phyloP scores from a whole-genome alignment of 2,113 vertebrate genomes.

The Siniperca knerii region DNA sequence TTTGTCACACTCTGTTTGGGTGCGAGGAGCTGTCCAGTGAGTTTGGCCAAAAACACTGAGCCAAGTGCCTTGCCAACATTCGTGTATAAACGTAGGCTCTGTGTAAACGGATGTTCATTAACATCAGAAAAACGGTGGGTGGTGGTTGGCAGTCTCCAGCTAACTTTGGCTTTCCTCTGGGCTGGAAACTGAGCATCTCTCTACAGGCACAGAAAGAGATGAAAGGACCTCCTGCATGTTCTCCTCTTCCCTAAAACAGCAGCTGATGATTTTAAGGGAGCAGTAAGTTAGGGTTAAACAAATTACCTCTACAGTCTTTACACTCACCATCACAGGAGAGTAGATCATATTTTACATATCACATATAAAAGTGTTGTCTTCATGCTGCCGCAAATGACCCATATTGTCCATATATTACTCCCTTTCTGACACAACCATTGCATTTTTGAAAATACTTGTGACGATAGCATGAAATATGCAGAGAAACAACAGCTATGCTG shows the following conservation, averaged over 20 bases:
- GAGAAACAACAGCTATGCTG: no score
- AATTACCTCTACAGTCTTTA: not conserved
- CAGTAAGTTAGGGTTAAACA: not conserved
- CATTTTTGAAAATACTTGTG: no score
- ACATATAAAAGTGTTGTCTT: not conserved
- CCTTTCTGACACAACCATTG: no score
- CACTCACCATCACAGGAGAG: not conserved
- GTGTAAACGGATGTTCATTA: slow-evolving; percentile 37
- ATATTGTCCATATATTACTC: no score
- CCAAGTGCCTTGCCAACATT: slow-evolving; percentile 16
- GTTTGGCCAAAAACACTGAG: not conserved
- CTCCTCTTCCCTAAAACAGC: not conserved
- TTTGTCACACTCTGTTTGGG: slow-evolving; percentile 43
- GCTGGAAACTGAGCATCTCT: slow-evolving; percentile 86
- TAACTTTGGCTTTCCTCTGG: slow-evolving; percentile 90
- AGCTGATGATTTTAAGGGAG: not conserved
- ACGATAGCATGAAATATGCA: no score
- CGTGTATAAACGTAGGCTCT: slow-evolving; percentile 23
- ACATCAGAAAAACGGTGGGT: slow-evolving; percentile 44
- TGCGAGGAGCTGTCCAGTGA: not conserved
- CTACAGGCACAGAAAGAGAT: slow-evolving; percentile 86
- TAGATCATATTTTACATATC: not conserved
- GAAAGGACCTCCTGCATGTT: slow-evolving; percentile 61
- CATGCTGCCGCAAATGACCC: no score
- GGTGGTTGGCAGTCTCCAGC: slow-evolving; percentile 36